Evolutionary conservation across 2,113 vertebrate genomes (phyloP), one percentile per base, ranked within the genome.

Genomic region (Phaethon lepturus): DNA sequence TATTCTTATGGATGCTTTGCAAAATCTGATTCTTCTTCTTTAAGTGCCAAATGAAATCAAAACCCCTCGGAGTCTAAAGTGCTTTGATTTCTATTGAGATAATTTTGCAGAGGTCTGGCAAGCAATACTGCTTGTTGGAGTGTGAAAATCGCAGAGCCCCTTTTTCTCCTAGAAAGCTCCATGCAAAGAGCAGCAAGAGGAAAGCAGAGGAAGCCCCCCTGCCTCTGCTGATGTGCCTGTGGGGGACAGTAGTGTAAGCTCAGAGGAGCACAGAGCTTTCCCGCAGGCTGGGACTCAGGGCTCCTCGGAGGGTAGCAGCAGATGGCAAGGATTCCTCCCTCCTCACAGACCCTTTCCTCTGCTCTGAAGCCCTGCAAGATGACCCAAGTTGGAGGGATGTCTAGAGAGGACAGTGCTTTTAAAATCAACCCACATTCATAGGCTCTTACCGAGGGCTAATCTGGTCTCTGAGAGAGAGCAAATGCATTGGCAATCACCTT

Each of bases 301-400:
- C 94, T 79, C 95, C 92, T 16, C 92, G 35, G 79, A 83, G 88
- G 76, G 68, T 75, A 94, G 92, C 97, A 96, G 96, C 82, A 72
- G 64, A 87, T 91, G 86, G 95, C 93, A 92, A 73, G 66, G 60
- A 72, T 89, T 90, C 56, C 42, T 90, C 24, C 40, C 40, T 28
- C 20, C 68, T 84, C 79, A 20, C 67, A 33, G 8, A 3, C 16
- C 52, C 16, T 29, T 17, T 14, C 68, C 83, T 38, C 23, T 13
- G 2, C 4, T 38, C 2, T 26, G 59, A 28, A 94, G 68, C 40
- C 44, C 73, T 73, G 49, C 53, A 3, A 45, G 76, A 24, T 12
- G 83, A 18, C 68, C 86, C 76, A 12, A 64, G 76, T 28, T 55
- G 88, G 76, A 81, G 5, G 47, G 47, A 76, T 20, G 17, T 9